Evolutionary conservation across 2,888 invertebrate species (phyloP).

Genomic region (Branchellion lobata): DNA sequence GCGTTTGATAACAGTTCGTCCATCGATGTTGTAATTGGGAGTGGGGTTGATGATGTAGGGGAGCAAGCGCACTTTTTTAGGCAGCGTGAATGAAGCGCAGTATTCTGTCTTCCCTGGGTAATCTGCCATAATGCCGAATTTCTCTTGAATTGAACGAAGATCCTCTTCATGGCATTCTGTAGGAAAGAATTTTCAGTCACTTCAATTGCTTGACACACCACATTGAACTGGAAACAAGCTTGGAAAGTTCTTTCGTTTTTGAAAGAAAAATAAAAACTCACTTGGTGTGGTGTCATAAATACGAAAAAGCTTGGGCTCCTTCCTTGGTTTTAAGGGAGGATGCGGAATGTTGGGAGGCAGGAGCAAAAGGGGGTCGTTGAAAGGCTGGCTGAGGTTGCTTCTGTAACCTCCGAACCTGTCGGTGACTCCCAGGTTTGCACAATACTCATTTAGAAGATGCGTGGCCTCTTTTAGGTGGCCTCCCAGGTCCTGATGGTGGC

Average conservation of each 20-base stretch:
- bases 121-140: slow-evolving; percentile 60
- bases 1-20: slow-evolving; percentile 56
- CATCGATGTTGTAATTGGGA: slow-evolving; percentile 58
- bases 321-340: no score
- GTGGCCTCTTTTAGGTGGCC: slow-evolving; percentile 56
- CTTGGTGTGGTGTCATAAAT: no score
- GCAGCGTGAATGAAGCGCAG: slow-evolving; percentile 56
- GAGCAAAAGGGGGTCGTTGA: slow-evolving; percentile 43
- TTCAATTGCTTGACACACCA: no score
- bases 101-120: slow-evolving; percentile 61
- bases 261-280: no score
- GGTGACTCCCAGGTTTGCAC: slow-evolving; percentile 61
- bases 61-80: slow-evolving; percentile 53
- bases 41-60: slow-evolving; percentile 60
- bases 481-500: slow-evolving; percentile 55
- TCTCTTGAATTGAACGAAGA: slow-evolving; percentile 57
- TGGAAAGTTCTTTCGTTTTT: no score
- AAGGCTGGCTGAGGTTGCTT: slow-evolving; percentile 57
- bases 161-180: not conserved
- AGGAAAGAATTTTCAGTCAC: no score
- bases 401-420: slow-evolving; percentile 61
- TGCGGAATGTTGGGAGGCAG: no score
- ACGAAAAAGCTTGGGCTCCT: no score
- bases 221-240: no score
- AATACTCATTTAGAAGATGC: slow-evolving; percentile 59